These are phyloP conservation scores for Mimas tiliae DNA, from an alignment of 2,888 invertebrate genomes.

Conservation along the genomic window DNA sequence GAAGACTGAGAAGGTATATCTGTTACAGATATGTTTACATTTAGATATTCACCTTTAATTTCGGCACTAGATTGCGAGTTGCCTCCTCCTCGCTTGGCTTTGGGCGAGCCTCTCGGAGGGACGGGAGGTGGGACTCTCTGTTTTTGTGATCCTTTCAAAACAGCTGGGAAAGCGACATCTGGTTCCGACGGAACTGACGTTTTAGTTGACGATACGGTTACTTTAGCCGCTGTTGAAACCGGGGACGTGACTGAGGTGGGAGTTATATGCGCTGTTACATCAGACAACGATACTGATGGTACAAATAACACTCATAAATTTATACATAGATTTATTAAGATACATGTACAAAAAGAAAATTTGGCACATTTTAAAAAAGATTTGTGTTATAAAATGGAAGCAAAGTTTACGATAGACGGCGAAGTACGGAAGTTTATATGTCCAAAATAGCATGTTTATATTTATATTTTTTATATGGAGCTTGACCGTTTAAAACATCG, in stretches of 20 bases:
- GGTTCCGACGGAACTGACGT: slow-evolving; percentile 74
- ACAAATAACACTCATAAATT: slow-evolving; percentile 32
- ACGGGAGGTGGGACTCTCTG: slow-evolving; percentile 94
- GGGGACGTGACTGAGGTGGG: slow-evolving; percentile 78
- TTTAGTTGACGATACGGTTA: slow-evolving; percentile 61
- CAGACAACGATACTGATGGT: slow-evolving; percentile 79
- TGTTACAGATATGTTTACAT: slow-evolving; percentile 68
- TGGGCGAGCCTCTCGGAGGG: slow-evolving; percentile 92
- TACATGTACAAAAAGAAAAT: slow-evolving; percentile 59
- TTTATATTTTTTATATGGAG: slow-evolving; percentile 81
- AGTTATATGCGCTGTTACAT: slow-evolving; percentile 82
- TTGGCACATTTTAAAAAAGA: slow-evolving; percentile 64
- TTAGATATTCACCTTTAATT: slow-evolving; percentile 79
- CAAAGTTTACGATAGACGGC: slow-evolving; percentile 49
- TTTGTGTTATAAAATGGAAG: slow-evolving; percentile 71
- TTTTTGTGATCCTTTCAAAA: slow-evolving; percentile 89
- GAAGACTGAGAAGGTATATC: slow-evolving; percentile 72
- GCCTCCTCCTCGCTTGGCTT: slow-evolving; percentile 83
- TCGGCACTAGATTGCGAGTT: slow-evolving; percentile 70
- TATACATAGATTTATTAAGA: slow-evolving; percentile 63
- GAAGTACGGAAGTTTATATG: slow-evolving; percentile 51
- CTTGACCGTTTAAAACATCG: slow-evolving; percentile 77
- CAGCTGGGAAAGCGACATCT: slow-evolving; percentile 88
- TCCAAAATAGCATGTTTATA: slow-evolving; percentile 80
- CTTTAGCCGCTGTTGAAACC: slow-evolving; percentile 70